Evolutionary conservation across 1,140 invertebrate genomes (phyloP), one percentile per base, ranked within the genome.

Genomic region (Drosophila fuyamai): DNA sequence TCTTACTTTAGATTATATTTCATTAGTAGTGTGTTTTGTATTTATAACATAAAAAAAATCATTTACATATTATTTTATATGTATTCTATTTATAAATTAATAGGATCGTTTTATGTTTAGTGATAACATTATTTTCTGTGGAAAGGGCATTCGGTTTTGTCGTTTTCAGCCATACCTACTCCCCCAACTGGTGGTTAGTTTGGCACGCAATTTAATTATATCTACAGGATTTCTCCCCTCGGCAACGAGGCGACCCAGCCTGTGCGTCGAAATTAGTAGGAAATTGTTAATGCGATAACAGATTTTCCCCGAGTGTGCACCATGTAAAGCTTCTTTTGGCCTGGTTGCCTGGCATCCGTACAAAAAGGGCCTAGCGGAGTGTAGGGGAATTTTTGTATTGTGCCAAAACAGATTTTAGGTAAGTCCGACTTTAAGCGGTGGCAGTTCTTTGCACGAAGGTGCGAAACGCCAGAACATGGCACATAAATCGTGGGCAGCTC

Each of bases 261-360:
- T 77, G 79, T 58, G 67, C 43, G 59, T 56, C 67, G 54, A 83
- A 88, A 88, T 88, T 89, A 80, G 84, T 88, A 80, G 80, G 80
- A 88, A 89, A 88, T 78, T 89, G 84, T 83, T 88, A 88, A 88
- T 89, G 84, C 84, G 84, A 89, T 88, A 88, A 88, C 61, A 81
- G 76, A 84, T 80, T 84, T 81, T 58, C 41, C 29, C 56, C 55
- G 63, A 18, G 50, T 63, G 60, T 66, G 43, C 58, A 48, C 46
- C 72, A 76, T 72, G 73, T 77, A 66, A 76, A 55, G 70, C 70
- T 75, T 74, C 51, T 46, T 76, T 76, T 54, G 54, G 62, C 43
- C 44, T 14, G 36, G 65, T 70, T 71, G 65, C 67, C 35, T 68
- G 62, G 61, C 27, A 79, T 27, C 58, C 18, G 44, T 23, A 46